phyloP scores from a whole-genome alignment of 2,113 vertebrate species.

The Channa argus region DNA sequence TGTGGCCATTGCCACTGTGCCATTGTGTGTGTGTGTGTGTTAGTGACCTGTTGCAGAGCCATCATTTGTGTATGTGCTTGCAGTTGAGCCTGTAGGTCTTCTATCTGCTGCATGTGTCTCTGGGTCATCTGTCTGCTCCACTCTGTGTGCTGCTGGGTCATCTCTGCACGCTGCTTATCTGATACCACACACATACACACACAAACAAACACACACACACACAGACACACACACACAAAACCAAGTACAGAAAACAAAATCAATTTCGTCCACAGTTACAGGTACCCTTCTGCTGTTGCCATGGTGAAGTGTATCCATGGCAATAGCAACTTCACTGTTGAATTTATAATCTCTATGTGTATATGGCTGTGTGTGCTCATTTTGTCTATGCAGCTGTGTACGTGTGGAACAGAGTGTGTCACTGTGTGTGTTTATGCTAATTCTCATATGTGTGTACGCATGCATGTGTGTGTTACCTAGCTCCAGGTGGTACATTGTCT shows the following conservation, averaged over 20 bases:
- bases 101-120: constrained; percentile 90
- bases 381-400: constrained; percentile 28
- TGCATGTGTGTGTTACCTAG: constrained; percentile 83
- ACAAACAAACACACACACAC: constrained; percentile 9
- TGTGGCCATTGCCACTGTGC: constrained; percentile 71
- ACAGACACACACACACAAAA: constrained; percentile 1
- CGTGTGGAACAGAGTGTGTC: constrained; percentile 1
- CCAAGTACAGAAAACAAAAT: constrained; percentile 54
- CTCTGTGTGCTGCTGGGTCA: constrained; percentile 87
- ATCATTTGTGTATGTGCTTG: constrained; percentile 84
- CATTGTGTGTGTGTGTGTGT: constrained; percentile 62
- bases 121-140: constrained; percentile 87
- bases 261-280: constrained; percentile 61
- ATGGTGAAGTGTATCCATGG: constrained; percentile 80
- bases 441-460: neutral
- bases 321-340: constrained; percentile 73
- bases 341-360: constrained; percentile 69
- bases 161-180: constrained; percentile 90
- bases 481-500: constrained; percentile 87
- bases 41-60: constrained; percentile 83
- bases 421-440: constrained; percentile 14
- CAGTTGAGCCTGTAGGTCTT: constrained; percentile 87
- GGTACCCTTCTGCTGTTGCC: constrained; percentile 76
- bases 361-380: constrained; percentile 19
- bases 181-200: constrained; percentile 36